Base-by-base conservation (phyloP, 2,797 vertebrate species). In the Rachycentron canadum region DNA sequence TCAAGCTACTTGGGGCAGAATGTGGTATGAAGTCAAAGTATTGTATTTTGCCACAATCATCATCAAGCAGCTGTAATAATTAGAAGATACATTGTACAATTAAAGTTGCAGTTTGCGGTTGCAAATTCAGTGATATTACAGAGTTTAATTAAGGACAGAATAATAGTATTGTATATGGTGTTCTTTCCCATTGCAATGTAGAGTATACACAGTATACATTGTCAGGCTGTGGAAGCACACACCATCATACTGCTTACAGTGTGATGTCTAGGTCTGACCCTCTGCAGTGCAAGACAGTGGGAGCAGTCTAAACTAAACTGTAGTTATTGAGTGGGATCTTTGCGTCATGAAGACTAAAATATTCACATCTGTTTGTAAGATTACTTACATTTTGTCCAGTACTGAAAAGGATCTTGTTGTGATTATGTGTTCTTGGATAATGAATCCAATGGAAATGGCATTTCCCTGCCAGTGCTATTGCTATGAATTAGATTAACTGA, bases 401-500 rank as follows among this genome's bases (percentile, higher is more conserved):
- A 16, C 5, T 19, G 2, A 16, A 21, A 19, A n/a, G 7, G 58
- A 12, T 63, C 17, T 49, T 64, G 26, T 41, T 56, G 49, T 57
- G 52, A 21, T 61, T 72, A 36, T 17, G 0, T 57, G 5, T 55
- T 36, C 11, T 47, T 7, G 38, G 2, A 41, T 64, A 26, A 74
- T 75, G 25, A 21, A 40, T 57, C 12, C 23, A 47, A 19, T 30
- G 10, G 26, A 13, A 13, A 40, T 17, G 28, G 5, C 38, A 47
- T 64, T 19, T 21, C 7, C 6, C 16, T 52, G 41, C 17, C n/a
- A 32, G 25, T 32, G 25, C n/a, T 74, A n/a, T 21, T 69, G 36
- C 40, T 73, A 36, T 68, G 28, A 78, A 64, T 67, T 17, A 65
- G 3, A 69, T 61, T 11, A 63, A 56, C 9, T 64, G 23, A 76